Percentiles rank a stretch among this genome's conserved stretches.
Evolutionary conservation across 2,113 vertebrate genomes (phyloP).

Genomic region (Brachypodius melanocephalos): DNA sequence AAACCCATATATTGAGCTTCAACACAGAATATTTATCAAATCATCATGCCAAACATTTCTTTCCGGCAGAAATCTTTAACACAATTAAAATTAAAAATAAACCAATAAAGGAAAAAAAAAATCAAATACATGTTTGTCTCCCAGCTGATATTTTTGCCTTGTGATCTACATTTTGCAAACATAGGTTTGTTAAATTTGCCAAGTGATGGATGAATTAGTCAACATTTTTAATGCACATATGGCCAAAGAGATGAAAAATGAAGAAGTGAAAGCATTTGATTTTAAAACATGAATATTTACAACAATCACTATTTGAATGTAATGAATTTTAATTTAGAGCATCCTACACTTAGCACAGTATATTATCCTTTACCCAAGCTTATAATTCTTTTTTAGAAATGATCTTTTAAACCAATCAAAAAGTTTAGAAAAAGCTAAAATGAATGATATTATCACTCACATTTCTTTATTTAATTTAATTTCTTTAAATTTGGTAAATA

Average conservation of each 20-base stretch:
- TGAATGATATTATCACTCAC: background rate
- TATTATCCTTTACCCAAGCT: background rate
- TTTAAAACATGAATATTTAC: conserved; percentile 9
- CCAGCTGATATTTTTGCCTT: background rate
- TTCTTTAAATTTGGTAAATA: background rate
- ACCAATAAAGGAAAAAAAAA: background rate
- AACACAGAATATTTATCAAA: background rate
- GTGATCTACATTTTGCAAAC: background rate
- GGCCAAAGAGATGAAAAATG: conserved; percentile 1
- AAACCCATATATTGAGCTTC: background rate
- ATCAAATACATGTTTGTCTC: background rate
- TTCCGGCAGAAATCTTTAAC: background rate
- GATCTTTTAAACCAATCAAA: background rate
- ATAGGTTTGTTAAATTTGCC: background rate
- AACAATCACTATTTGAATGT: background rate
- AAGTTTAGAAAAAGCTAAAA: background rate
- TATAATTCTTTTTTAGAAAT: background rate
- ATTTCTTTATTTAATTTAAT: background rate
- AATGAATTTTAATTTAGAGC: conserved; percentile 16
- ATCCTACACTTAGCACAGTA: background rate
- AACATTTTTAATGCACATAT: background rate
- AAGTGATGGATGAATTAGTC: conserved; percentile 7
- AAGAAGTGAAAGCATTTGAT: background rate
- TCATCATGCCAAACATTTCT: background rate
- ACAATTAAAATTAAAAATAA: background rate